A percentile compares a stretch with the other conserved stretches of the same genome.
Evolutionary conservation across 2,797 vertebrate genomes (phyloP).

Genomic region (Chrosomus eos): DNA sequence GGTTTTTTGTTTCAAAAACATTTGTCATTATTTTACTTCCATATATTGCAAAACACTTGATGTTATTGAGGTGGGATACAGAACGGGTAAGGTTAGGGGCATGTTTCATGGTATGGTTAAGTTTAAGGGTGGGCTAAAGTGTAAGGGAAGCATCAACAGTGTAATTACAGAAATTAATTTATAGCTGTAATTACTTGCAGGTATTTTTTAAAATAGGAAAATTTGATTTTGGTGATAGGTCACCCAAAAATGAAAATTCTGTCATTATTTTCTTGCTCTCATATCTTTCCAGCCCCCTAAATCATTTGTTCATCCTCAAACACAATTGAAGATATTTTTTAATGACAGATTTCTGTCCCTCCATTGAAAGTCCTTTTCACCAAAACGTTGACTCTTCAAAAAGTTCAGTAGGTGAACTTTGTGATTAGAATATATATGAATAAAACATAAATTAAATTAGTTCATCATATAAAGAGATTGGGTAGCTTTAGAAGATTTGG

Average conservation of each 20-base stretch:
- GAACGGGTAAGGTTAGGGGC: not conserved
- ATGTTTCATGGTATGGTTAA: not conserved
- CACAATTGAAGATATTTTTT: not conserved
- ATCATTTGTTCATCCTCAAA: not conserved
- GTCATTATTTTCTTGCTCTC: not conserved
- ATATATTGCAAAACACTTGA: not conserved
- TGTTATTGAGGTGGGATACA: not conserved
- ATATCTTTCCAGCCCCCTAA: not conserved
- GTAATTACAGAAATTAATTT: not conserved
- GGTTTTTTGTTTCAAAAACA: too few relatives aligned
- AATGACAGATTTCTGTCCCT: not conserved
- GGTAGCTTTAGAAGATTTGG: not conserved
- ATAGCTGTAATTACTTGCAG: not conserved
- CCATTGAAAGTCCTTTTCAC: not conserved
- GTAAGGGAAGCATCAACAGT: not conserved
- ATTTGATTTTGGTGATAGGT: not conserved
- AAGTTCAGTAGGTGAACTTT: too few relatives aligned
- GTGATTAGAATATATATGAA: not conserved
- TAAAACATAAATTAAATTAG: not conserved
- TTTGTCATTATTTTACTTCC: too few relatives aligned
- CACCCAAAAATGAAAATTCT: not conserved
- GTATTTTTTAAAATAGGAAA: not conserved
- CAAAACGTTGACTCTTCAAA: not conserved
- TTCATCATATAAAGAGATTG: not conserved
- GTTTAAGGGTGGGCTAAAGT: not conserved